Evolutionary conservation across 2,888 invertebrate genomes (phyloP).

Genomic region (Hecatera dysodea): DNA sequence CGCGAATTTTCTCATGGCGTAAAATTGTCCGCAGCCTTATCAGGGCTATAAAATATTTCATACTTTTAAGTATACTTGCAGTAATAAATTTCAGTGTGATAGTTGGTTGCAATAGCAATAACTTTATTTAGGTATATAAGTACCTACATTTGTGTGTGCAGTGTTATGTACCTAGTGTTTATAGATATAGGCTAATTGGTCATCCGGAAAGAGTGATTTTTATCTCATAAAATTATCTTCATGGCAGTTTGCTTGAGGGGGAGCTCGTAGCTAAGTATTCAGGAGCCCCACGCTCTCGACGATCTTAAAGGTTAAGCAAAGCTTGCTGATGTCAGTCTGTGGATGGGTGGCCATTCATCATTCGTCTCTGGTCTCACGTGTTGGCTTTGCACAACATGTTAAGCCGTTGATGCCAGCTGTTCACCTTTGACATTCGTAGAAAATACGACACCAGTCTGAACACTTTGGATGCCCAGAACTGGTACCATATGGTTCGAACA

Average conservation of each 20-base stretch:
- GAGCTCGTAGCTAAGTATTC: too few species aligned
- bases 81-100: constrained; percentile 72
- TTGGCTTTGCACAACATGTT: too few species aligned
- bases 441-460: too few species aligned
- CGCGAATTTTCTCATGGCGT: constrained; percentile 79
- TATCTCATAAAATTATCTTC: constrained; percentile 4
- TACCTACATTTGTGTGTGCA: constrained; percentile 20
- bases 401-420: too few species aligned
- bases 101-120: constrained; percentile 47
- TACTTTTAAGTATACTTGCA: constrained; percentile 67
- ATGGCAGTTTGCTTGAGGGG: neutral
- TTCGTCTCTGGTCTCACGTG: too few species aligned
- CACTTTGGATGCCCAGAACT: too few species aligned
- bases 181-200: constrained; percentile 37
- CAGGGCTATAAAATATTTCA: constrained; percentile 79
- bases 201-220: constrained; percentile 42
- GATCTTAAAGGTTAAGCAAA: too few species aligned
- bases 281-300: too few species aligned
- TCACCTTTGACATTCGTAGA: too few species aligned
- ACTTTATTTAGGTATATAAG: constrained; percentile 31
- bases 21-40: constrained; percentile 86
- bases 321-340: too few species aligned
- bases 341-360: too few species aligned
- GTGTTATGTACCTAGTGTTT: constrained; percentile 17
- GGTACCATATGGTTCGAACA: too few species aligned